Evolutionary conservation across 2,888 invertebrate species (phyloP), one percentile per base, ranked within the genome.

Genomic region (Watsonalla binaria): DNA sequence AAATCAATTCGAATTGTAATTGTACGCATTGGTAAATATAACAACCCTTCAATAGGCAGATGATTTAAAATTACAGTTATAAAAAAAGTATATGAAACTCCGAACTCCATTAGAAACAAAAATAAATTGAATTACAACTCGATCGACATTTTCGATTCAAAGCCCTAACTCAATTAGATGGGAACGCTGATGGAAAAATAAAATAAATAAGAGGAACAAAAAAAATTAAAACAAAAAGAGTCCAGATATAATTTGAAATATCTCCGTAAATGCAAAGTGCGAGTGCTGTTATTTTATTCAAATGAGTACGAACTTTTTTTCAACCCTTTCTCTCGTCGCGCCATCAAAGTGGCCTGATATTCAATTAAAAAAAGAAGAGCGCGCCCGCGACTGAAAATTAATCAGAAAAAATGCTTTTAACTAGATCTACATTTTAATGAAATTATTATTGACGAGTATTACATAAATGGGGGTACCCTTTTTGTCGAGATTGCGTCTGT

Each of bases 201-300:
- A 88, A 90, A 89, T 89, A 90, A 90, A 90, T 89, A 89, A 84
- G 82, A 76, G 78, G 84, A 81, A 84, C 82, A 83, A 84, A 84
- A 87, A 89, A 89, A 89, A 82, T 84, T 82, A 82, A 89, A 88
- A 80, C 80, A 86, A 87, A 89, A 86, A 83, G 84, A 86, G 86
- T 86, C 86, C 86, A 90, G 90, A 90, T 90, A 90, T 90, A 90
- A 90, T 90, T 90, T 89, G 89, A 89, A 90, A 90, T 90, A 90
- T 90, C 90, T 88, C 86, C 87, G 90, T 88, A 90, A 90, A 90
- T 89, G 90, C 88, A 89, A 90, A 90, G 89, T 87, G 87, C 79
- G 90, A 90, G 90, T 89, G 88, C 88, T 90, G 90, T 90, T 90
- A 90, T 90, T 90, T 90, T 90, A 90, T 90, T 90, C 90, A 90